These are phyloP conservation scores for Deilephila porcellus DNA, from an alignment of 2,888 invertebrate genomes.

Conservation along the genomic window DNA sequence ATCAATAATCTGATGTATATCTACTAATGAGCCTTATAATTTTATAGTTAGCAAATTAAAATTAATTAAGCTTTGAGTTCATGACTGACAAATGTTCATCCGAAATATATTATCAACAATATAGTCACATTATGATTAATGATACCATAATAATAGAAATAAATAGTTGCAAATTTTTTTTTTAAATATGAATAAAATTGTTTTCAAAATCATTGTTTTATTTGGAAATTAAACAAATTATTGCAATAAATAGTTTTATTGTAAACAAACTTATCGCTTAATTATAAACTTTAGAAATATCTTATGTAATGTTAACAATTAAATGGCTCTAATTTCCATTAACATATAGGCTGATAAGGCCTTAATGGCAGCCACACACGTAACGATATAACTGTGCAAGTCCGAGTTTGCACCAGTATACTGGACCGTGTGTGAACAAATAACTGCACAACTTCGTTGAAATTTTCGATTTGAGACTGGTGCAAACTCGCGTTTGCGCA, in stretches of 20 bases:
- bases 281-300: background rate
- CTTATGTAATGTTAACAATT: background rate
- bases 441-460: too few species aligned
- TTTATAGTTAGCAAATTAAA: too few species aligned
- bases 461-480: too few species aligned
- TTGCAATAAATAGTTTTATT: slow-evolving; percentile 47
- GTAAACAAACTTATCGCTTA: background rate
- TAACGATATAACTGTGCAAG: too few species aligned
- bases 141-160: background rate
- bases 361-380: background rate
- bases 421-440: too few species aligned
- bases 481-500: too few species aligned
- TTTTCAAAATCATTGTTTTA: slow-evolving; percentile 33
- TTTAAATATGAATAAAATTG: slow-evolving; percentile 30
- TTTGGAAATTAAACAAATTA: background rate
- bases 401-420: too few species aligned
- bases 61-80: too few species aligned
- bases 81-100: background rate
- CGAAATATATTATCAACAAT: background rate
- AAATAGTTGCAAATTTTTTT: background rate
- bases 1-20: too few species aligned
- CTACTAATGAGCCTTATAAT: too few species aligned
- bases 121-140: background rate
- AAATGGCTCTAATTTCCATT: background rate
- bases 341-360: background rate